Evolutionary conservation across 2,888 invertebrate species (phyloP), one percentile per base, ranked within the genome.

Genomic region (Philereme transversata): DNA sequence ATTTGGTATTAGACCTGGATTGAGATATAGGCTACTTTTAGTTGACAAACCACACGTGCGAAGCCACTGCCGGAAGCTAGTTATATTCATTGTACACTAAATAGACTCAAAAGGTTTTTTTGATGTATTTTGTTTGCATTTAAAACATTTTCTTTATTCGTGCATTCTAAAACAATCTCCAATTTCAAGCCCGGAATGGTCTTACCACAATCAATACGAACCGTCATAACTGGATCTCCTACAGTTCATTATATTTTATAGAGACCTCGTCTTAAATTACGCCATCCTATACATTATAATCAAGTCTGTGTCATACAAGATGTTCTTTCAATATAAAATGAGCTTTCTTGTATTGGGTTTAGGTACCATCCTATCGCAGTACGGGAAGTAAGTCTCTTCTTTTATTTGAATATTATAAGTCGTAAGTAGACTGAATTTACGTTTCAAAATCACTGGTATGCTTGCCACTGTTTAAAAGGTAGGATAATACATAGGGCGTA

Each of bases 171-270:
- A 47, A 49, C 43, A 56, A 51, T 51, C 47, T 34, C 9, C 54
- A 57, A 52, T 52, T 53, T 57, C 33, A 10, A 54, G 47, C 47
- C 57, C 51, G 53, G 53, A 57, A 62, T 54, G 35, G 57, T 45
- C 47, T 57, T 51, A 62, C 57, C 62, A 43, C 51, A 58, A 58
- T 62, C 51, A 55, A 58, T 56, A 52, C 49, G 38, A 59, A 45
- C 55, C 59, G 67, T 72, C 68, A 61, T 69, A 76, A 72, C 71
- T 58, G 64, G 68, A 75, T 74, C 67, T 65, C 57, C 58, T 53
- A 44, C 70, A 67, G 69, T 78, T 75, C 72, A 76, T 73, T 65
- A 74, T 71, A 68, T 72, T 77, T 75, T 74, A 76, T 75, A 69
- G 63, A 60, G 55, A 58, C 59, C 68, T 70, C 74, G 73, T 74